Evolutionary conservation across 2,113 vertebrate species (phyloP), one percentile per base, ranked within the genome.

Genomic region (Elachura formosa): DNA sequence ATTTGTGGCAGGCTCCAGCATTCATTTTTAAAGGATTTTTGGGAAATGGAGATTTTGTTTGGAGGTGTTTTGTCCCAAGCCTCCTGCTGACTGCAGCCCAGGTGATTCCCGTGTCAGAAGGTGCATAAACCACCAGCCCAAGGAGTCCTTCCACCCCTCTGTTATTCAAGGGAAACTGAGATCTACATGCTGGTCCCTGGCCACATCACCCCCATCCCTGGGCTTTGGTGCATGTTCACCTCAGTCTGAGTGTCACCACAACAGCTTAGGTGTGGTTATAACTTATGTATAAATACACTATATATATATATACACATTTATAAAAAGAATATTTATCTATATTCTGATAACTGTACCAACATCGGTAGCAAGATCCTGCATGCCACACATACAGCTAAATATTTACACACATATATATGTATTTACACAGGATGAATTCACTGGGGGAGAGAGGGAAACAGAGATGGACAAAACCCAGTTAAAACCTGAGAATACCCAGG

Each of bases 331-430:
- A 38, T 16, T 84, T 78, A n/a, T 14, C 11, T 38, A 21, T 84
- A 55, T 71, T 82, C 34, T 68, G 29, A 2, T 17, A 36, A 26
- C 6, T 33, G 18, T 25, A 22, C 18, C 7, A 14, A 21, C n/a
- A 43, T 2, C 1, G 1, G 2, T 14, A 73, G 28, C 1, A 3
- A 78, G 14, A 62, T 0, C 19, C 29, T 64, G 15, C n/a, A 18
- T 38, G 34, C 18, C 51, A 54, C 54, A 46, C 4, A 3, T 28
- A 15, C 16, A 71, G 51, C 20, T 76, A 38, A 84, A 22, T 40
- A 28, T 75, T 31, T 75, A 52, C 8, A 61, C 22, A 56, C 22
- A 46, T 11, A 38, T 6, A 4, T 9, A 51, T 72, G 38, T 43
- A 17, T 74, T 80, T 66, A 68, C 3, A 52, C 64, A 33, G 38